phyloP scores from a whole-genome alignment of 1,140 invertebrate species.

The Pseudoatta argentina region DNA sequence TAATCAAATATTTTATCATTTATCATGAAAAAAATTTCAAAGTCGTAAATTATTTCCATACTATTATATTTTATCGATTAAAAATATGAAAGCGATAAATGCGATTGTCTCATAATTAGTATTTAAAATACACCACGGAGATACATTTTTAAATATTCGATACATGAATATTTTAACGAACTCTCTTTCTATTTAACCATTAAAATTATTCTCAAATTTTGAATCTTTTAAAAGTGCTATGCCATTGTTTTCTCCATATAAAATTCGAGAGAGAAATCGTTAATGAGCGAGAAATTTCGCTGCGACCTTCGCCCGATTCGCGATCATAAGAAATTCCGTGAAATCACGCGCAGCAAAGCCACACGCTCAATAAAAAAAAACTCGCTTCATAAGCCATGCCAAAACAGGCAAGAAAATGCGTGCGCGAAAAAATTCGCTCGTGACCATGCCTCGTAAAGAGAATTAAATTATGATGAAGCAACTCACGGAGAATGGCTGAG shows the following conservation, averaged over 20 bases:
- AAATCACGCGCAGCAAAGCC: conserved; percentile 56
- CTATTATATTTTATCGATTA: not conserved
- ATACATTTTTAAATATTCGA: conserved; percentile 1
- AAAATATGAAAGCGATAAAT: not conserved
- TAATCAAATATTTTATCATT: not conserved
- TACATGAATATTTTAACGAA: not conserved
- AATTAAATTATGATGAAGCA: conserved; percentile 45
- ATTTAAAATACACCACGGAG: not conserved
- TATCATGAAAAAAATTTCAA: conserved; percentile 16
- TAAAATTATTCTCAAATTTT: conserved; percentile 4
- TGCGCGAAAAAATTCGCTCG: conserved; percentile 16
- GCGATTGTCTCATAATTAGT: not conserved
- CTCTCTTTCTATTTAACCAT: not conserved
- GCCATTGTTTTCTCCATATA: not conserved
- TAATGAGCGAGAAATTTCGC: conserved; percentile 39
- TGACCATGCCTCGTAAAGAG: conserved; percentile 58
- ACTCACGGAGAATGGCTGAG: conserved; percentile 84
- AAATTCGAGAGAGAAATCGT: conserved; percentile 22
- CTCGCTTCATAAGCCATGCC: conserved; percentile 47
- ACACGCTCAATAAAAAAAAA: conserved; percentile 53
- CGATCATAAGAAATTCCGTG: conserved; percentile 25
- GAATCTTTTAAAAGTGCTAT: not conserved
- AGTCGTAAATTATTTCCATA: not conserved
- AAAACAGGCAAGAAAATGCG: conserved; percentile 42
- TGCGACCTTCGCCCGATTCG: conserved; percentile 1